phyloP scores from a whole-genome alignment of 2,113 vertebrate genomes.

The Bubo bubo region DNA sequence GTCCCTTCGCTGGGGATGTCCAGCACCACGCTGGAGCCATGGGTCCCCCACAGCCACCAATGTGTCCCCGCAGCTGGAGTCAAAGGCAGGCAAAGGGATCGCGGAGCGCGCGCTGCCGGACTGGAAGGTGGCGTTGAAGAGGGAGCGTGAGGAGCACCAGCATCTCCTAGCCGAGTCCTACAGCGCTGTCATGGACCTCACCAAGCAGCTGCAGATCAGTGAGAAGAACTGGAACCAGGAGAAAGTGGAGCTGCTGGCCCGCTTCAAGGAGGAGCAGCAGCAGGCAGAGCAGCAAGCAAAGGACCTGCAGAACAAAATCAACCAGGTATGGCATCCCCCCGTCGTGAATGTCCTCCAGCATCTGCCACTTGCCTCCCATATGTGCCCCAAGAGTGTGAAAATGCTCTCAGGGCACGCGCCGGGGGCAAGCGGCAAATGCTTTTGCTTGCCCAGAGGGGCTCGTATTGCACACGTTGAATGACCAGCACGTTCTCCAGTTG shows the following conservation, averaged over 20 bases:
- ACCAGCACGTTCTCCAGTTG: slow-evolving; percentile 34
- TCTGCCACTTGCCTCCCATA: neutral
- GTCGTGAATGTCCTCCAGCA: neutral
- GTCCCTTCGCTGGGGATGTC: neutral
- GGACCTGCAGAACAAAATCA: slow-evolving; percentile 85
- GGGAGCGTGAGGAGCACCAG: slow-evolving; percentile 93
- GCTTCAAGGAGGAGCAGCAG: slow-evolving; percentile 89
- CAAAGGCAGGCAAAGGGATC: slow-evolving; percentile 83
- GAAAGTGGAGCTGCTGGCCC: slow-evolving; percentile 90
- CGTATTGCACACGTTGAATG: neutral
- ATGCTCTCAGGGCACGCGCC: fast-evolving
- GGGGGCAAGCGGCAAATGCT: neutral
- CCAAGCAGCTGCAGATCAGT: slow-evolving; percentile 92
- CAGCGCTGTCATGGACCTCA: slow-evolving; percentile 94
- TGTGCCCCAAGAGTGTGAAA: fast-evolving
- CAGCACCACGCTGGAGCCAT: fast-evolving
- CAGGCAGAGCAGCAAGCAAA: slow-evolving; percentile 89
- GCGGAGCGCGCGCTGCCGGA: slow-evolving; percentile 79
- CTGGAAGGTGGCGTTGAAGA: slow-evolving; percentile 88
- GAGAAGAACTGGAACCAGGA: slow-evolving; percentile 97
- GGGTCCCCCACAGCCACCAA: neutral
- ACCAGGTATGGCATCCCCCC: slow-evolving; percentile 73
- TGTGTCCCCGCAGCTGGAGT: slow-evolving; percentile 79
- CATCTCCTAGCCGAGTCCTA: slow-evolving; percentile 96
- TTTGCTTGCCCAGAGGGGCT: neutral